Conservation (phyloP, 2,888 invertebrate genomes). For the Eupelmus urozonus region DNA sequence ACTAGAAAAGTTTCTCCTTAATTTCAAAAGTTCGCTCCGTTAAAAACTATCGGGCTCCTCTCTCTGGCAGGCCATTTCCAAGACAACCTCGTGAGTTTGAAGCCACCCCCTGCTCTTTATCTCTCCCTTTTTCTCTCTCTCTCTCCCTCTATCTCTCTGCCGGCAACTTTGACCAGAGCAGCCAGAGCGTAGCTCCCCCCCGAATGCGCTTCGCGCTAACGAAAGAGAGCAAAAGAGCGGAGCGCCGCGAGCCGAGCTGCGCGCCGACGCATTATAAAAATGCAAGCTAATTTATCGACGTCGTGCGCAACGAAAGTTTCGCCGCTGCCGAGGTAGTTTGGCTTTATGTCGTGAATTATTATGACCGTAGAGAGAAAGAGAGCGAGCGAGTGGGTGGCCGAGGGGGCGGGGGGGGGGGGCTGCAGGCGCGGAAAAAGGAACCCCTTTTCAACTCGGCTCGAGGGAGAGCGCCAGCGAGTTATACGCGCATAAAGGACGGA, state of each 20-base stretch:
- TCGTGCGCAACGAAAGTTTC: slow-evolving; percentile 65
- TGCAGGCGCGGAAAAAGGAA: slow-evolving; percentile 51
- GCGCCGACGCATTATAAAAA: slow-evolving; percentile 67
- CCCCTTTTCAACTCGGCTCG: slow-evolving; percentile 35
- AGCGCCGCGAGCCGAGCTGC: not conserved
- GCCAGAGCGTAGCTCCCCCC: not conserved
- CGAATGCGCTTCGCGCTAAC: too few species aligned
- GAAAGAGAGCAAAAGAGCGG: slow-evolving; percentile 7
- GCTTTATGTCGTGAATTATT: slow-evolving; percentile 74
- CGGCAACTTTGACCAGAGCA: slow-evolving; percentile 44
- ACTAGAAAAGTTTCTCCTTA: slow-evolving; percentile 50
- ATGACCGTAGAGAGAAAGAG: slow-evolving; percentile 63
- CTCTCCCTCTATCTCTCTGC: not conserved
- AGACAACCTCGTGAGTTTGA: slow-evolving; percentile 51
- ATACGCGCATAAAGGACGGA: slow-evolving; percentile 33
- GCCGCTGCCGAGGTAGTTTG: slow-evolving; percentile 66
- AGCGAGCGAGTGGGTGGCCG: slow-evolving; percentile 58
- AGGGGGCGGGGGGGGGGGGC: slow-evolving; percentile 58
- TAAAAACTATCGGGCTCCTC: slow-evolving; percentile 38
- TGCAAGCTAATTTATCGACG: slow-evolving; percentile 69
- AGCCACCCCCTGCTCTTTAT: not conserved
- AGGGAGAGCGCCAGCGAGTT: not conserved
- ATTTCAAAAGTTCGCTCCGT: slow-evolving; percentile 47
- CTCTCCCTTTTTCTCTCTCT: slow-evolving; percentile 19
- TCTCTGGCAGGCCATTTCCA: slow-evolving; percentile 51